Percentiles rank a stretch among this genome's conserved stretches.
These are phyloP conservation scores for Heliconius eleuchia DNA, from an alignment of 1,140 invertebrate genomes.

Conservation along the genomic window DNA sequence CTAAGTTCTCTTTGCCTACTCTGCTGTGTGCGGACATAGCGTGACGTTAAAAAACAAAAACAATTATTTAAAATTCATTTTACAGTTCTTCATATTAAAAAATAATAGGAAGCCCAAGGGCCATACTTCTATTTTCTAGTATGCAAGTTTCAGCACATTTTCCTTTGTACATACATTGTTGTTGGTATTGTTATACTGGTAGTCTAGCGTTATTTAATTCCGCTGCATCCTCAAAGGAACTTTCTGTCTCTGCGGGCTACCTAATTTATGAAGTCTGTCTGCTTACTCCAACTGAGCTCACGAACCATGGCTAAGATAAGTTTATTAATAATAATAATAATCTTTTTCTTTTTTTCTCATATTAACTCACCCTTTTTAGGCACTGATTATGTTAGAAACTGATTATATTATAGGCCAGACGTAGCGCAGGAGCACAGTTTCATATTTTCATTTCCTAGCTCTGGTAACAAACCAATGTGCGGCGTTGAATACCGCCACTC, in stretches of 20 bases:
- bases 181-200: background rate
- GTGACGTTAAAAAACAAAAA: background rate
- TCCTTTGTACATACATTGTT: background rate
- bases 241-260: conserved; percentile 7
- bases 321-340: no score
- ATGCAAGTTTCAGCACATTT: background rate
- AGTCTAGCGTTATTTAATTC: background rate
- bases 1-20: no score
- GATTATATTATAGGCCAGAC: background rate
- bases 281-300: background rate
- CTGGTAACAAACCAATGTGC: no score
- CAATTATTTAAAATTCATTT: no score
- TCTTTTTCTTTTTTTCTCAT: background rate
- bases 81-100: background rate
- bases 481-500: no score
- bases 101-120: background rate
- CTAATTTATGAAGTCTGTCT: conserved; percentile 10
- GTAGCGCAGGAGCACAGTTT: no score
- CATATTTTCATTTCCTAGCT: no score
- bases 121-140: background rate
- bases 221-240: background rate
- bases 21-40: no score
- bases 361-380: background rate
- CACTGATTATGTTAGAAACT: background rate
- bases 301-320: background rate